A percentile compares a stretch with the other conserved stretches of the same genome.
phyloP scores from a whole-genome alignment of 2,113 vertebrate genomes.

The Zapornia atra region DNA sequence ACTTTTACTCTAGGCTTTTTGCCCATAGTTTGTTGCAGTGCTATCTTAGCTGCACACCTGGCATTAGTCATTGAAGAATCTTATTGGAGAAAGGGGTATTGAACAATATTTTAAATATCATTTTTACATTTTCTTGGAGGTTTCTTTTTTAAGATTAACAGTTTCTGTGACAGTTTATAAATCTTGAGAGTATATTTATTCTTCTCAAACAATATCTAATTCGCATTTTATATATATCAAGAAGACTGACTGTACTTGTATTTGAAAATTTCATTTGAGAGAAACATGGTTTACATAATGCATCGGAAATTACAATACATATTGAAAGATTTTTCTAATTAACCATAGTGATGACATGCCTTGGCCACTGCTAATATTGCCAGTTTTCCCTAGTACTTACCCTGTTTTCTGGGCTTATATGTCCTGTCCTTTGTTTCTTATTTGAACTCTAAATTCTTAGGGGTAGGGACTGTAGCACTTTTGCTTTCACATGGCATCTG shows the following conservation, averaged over 20 bases:
- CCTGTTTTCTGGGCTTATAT: neutral
- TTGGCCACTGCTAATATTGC: neutral
- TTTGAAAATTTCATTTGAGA: neutral
- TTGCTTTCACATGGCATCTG: neutral
- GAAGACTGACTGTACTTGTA: neutral
- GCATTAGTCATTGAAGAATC: neutral
- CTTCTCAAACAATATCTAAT: neutral
- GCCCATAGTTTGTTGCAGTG: rapidly evolving
- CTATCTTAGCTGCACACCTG: neutral
- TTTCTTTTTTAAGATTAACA: neutral
- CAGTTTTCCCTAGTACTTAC: neutral
- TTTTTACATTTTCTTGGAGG: neutral
- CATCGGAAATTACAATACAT: neutral
- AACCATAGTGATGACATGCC: neutral
- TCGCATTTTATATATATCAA: neutral
- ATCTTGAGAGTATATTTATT: neutral
- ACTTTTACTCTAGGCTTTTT: neutral
- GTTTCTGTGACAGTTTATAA: neutral
- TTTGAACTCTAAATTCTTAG: neutral
- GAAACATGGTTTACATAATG: neutral
- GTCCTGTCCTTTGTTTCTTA: neutral
- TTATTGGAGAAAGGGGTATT: neutral
- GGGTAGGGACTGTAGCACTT: neutral
- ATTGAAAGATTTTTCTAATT: neutral
- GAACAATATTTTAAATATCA: neutral